Percentiles rank a stretch among this genome's conserved stretches.
Evolutionary conservation across 2,888 invertebrate genomes (phyloP).

Genomic region (Homarus gammarus): DNA sequence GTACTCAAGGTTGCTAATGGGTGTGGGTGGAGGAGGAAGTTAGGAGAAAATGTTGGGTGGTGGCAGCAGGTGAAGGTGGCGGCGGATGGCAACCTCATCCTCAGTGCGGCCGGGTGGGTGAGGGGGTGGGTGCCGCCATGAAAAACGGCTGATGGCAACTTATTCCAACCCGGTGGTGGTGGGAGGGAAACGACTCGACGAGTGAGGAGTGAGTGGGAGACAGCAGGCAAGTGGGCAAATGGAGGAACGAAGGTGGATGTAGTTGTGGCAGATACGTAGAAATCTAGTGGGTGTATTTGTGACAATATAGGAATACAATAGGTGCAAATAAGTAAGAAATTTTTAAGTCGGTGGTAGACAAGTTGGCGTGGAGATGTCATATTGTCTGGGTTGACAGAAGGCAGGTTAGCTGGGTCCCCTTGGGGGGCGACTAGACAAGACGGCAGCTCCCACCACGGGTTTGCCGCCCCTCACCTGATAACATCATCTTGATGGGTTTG

Average conservation of each 20-base stretch:
- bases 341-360: too few relatives aligned
- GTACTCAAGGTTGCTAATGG: too few relatives aligned
- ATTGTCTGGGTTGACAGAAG: too few relatives aligned
- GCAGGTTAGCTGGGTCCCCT: too few relatives aligned
- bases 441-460: constrained; percentile 10
- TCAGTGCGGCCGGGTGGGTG: constrained; percentile 28
- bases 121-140: constrained; percentile 3
- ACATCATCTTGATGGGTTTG: constrained; percentile 28
- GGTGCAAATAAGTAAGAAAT: too few relatives aligned
- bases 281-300: background rate
- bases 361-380: too few relatives aligned
- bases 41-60: background rate
- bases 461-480: constrained; percentile 32
- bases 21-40: background rate
- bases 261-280: background rate
- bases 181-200: background rate
- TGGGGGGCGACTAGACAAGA: background rate
- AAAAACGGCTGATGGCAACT: constrained; percentile 47
- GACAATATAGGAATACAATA: background rate
- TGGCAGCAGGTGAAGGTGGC: background rate
- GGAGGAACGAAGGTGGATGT: background rate
- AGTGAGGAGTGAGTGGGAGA: background rate
- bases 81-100: constrained; percentile 14
- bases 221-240: background rate
- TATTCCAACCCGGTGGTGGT: background rate